Evolutionary conservation across 2,797 vertebrate genomes (phyloP).

Genomic region (Premnoplex brunnescens): DNA sequence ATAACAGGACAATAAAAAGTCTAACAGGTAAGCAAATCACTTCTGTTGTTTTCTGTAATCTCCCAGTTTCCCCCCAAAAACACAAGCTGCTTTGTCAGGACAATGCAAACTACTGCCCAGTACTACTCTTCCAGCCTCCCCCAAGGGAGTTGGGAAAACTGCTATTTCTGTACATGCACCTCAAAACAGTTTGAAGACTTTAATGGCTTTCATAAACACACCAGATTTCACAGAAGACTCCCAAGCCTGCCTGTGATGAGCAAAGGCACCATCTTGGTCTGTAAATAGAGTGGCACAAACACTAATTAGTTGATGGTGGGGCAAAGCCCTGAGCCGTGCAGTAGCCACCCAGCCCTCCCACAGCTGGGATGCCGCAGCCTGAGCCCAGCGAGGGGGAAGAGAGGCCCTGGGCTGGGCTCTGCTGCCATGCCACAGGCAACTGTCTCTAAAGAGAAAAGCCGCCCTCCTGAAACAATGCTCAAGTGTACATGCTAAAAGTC

Average conservation of each 20-base stretch:
- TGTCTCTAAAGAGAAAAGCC: background rate
- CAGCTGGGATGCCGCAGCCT: background rate
- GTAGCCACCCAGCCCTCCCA: fast-evolving
- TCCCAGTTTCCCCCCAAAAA: background rate
- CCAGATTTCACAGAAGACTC: background rate
- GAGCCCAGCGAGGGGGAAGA: background rate
- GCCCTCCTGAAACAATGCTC: background rate
- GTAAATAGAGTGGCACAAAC: background rate
- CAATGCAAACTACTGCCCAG: background rate
- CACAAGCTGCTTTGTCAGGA: background rate
- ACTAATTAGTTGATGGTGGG: background rate
- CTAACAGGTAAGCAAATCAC: background rate
- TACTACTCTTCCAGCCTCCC: background rate
- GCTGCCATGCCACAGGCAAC: background rate
- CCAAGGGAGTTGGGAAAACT: background rate
- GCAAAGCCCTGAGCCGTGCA: background rate
- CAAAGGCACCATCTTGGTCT: background rate
- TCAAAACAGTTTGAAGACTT: background rate
- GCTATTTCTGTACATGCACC: background rate
- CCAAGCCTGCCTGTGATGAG: background rate
- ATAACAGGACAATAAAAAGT: background rate
- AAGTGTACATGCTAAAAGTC: background rate
- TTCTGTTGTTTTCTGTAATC: background rate
- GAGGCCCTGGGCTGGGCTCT: background rate
- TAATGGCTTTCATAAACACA: background rate